Evolutionary conservation across 2,113 vertebrate genomes (phyloP), one percentile per base, ranked within the genome.

Genomic region (Tricholaema leucomelas): DNA sequence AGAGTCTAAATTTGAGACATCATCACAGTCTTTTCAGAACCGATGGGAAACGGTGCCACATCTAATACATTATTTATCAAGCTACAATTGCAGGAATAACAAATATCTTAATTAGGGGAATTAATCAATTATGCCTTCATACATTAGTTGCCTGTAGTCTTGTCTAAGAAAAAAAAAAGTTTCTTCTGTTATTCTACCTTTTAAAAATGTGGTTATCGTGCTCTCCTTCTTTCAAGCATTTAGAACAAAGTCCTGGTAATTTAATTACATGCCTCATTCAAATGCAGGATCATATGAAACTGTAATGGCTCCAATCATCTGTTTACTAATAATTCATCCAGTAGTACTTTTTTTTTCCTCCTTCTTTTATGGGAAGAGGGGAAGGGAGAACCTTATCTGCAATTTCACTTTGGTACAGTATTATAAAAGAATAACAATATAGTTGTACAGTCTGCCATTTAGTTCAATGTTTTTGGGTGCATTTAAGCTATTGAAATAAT

Each of bases 401-500:
- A 95, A 95, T 93, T 96, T 94, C 88, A 90, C 87, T 91, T 97
- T 88, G 55, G 55, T 97, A 87, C 85, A 88, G 82, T 95, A 86
- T 97, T 96, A 90, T 88, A 88, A 91, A 91, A 96, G 92, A 96
- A 97, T 90, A 98, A 96, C 94, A 95, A 95, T 97, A 82, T 92
- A 87, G 77, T 89, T 92, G 82, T 96, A 92, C 44, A 92, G 80
- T 92, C 87, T 95, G 84, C 69, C 85, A 95, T 91, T 97, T 96
- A 96, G 79, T 89, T 88, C 55, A 88, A 38, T 90, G 81, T 54
- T 98, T 97, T 97, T 96, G 93, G 93, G 90, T 95, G 87, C 70
- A 42, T 97, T 97, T 93, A 95, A 89, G 92, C 88, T 92, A 96
- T 97, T 97, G 96, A 97, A 96, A 97, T 97, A 97, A 96, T 97